A percentile compares a stretch with the other conserved stretches of the same genome.
phyloP scores from a whole-genome alignment of 2,113 vertebrate species.

The Philantomba maxwellii region DNA sequence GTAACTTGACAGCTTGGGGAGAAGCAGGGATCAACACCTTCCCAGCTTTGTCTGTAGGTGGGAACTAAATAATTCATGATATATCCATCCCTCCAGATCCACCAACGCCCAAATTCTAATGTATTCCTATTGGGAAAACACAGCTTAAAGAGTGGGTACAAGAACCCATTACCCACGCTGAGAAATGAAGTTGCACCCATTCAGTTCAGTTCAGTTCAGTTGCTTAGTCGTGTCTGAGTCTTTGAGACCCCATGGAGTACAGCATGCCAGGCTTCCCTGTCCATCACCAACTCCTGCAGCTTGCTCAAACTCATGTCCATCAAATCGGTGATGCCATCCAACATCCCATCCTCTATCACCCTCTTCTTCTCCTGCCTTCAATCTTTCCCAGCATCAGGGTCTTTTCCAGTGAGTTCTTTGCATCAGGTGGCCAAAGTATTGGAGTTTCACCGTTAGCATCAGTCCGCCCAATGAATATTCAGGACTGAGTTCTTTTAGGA shows the following conservation, averaged over 20 bases:
- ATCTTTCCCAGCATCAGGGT: not conserved
- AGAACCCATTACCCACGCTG: not conserved
- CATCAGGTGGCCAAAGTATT: not conserved
- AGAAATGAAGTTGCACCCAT: not conserved
- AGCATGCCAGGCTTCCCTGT: not conserved
- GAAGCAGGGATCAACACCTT: not conserved
- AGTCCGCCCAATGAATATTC: not conserved
- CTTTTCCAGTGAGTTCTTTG: not conserved
- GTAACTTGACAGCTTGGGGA: not conserved
- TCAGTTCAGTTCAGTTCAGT: not conserved
- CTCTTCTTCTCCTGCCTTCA: not conserved
- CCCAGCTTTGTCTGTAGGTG: not conserved
- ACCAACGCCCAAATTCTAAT: not conserved
- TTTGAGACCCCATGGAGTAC: not conserved
- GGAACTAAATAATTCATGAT: not conserved
- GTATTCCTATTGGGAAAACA: not conserved
- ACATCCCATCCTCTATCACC: not conserved
- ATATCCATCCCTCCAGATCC: not conserved
- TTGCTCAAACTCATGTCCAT: not conserved
- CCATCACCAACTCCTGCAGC: not conserved
- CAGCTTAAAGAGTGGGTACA: not conserved
- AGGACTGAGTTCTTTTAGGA: not conserved
- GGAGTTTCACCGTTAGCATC: not conserved
- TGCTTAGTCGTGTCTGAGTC: not conserved
- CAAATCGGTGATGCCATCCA: not conserved